These are phyloP conservation scores for Heteronetta atricapilla DNA, from an alignment of 2,113 vertebrate species.

Conservation along the genomic window DNA sequence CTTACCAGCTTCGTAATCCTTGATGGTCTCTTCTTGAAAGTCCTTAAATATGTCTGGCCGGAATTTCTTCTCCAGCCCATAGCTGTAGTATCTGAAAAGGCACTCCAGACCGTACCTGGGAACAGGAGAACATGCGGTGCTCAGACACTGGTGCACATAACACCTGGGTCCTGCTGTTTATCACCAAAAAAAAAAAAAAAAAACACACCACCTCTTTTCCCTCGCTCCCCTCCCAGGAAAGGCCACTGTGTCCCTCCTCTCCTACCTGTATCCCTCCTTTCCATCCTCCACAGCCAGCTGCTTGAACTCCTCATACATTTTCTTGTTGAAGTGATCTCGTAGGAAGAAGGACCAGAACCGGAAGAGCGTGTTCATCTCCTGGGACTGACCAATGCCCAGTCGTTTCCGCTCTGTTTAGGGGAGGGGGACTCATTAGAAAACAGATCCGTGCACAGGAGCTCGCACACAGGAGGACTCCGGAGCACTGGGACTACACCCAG, in stretches of 20 bases:
- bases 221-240: neutral
- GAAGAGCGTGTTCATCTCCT: constrained; percentile 99
- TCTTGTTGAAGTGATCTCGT: constrained; percentile 98
- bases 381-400: constrained; percentile 96
- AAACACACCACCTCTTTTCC: no score
- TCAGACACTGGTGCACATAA: neutral
- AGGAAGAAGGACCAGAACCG: constrained; percentile 99
- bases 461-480: accelerated
- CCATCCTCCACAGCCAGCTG: constrained; percentile 95
- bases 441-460: neutral
- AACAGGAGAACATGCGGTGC: neutral
- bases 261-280: constrained; percentile 95
- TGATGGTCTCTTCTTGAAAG: constrained; percentile 97
- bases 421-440: neutral
- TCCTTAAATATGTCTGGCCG: constrained; percentile 96
- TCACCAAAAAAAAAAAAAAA: neutral
- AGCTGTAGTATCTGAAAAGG: constrained; percentile 99
- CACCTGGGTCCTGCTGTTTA: neutral
- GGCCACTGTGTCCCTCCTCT: neutral
- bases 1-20: constrained; percentile 95
- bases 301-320: constrained; percentile 98
- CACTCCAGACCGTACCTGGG: constrained; percentile 97
- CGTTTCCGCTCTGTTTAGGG: constrained; percentile 88
- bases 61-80: constrained; percentile 97
- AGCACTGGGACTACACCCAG: neutral